phyloP scores from a whole-genome alignment of 2,888 invertebrate genomes.

The Lasioglossum zephyrum region DNA sequence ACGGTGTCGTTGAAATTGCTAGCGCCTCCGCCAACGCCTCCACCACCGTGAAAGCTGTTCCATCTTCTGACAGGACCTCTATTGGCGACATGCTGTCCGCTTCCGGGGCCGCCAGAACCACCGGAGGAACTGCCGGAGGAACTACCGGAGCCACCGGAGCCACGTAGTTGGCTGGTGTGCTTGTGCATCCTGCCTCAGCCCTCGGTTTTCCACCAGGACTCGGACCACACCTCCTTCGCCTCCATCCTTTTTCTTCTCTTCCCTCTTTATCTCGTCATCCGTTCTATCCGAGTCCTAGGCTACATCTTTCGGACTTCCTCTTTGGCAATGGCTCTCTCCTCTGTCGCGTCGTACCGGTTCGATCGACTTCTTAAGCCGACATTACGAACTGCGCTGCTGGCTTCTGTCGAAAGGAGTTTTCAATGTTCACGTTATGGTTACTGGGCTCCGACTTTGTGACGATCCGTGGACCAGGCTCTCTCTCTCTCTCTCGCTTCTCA shows the following conservation, averaged over 20 bases:
- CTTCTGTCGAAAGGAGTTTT: slow-evolving; percentile 44
- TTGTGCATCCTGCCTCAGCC: slow-evolving; percentile 80
- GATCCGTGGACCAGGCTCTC: slow-evolving; percentile 34
- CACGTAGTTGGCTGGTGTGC: slow-evolving; percentile 81
- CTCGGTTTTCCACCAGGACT: slow-evolving; percentile 62
- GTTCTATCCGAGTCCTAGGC: not conserved
- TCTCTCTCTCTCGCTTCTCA: not conserved
- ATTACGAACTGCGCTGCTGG: not conserved
- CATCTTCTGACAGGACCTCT: slow-evolving; percentile 84
- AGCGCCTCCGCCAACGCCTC: slow-evolving; percentile 69
- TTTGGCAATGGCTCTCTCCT: not conserved
- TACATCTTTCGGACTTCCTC: slow-evolving; percentile 23
- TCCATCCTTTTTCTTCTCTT: slow-evolving; percentile 34
- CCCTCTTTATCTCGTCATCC: slow-evolving; percentile 30
- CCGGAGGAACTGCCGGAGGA: slow-evolving; percentile 37
- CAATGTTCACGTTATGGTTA: slow-evolving; percentile 27
- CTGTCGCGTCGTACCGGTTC: not conserved
- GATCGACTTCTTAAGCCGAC: not conserved
- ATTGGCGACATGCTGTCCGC: slow-evolving; percentile 66
- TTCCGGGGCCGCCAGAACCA: slow-evolving; percentile 69
- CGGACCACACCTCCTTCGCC: slow-evolving; percentile 55
- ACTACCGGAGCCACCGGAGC: slow-evolving; percentile 67
- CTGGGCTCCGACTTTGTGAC: not conserved
- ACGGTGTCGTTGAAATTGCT: slow-evolving; percentile 68
- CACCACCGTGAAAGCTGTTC: slow-evolving; percentile 85